Evolutionary conservation across 2,797 vertebrate genomes (phyloP), one percentile per base, ranked within the genome.

Genomic region (Lemur catta): DNA sequence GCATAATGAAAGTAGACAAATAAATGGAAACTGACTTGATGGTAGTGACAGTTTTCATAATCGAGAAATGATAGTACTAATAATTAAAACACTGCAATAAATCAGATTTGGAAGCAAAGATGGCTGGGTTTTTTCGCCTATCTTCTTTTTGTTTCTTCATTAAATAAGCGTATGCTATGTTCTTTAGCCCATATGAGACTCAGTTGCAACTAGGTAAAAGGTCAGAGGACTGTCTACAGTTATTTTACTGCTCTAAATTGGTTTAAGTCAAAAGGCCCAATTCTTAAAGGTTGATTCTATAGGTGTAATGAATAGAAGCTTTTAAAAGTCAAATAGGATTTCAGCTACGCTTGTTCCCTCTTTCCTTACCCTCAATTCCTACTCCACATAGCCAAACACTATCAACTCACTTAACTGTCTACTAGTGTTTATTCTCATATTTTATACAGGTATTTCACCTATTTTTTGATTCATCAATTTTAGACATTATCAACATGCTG

Each of bases 251-350:
- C 57, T 86, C 35, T 12, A 76, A n/a, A 69, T 75, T n/a, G 18
- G 59, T 86, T 96, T 2, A 93, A 43, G n/a, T 91, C 80, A 72
- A 90, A 84, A 90, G 72, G 65, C 26, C n/a, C 35, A 69, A 57
- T 41, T 81, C 50, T 92, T 88, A 28, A 80, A 86, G 55, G 20
- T 26, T 43, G 63, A 69, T 17, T 80, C 57, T 86, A 38, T 59
- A 86, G 5, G 57, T 86, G 18, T 59, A 85, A 80, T 9, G 35
- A 81, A 30, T 67, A 67, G 15, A 28, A 28, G 6, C 38, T 84
- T 89, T 89, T 84, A 46, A 90, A 86, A 75, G 52, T 61, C 52
- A 79, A 30, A 72, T 72, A 63, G 52, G 55, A 79, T 74, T 86
- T 55, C 50, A 85, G 35, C 35, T 63, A 33, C 72, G 33, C 18